Evolutionary conservation across 35 echinoderm and acorn worm genomes (phyloP), one percentile per base, ranked within the genome.

Genomic region (Anneissia japonica): DNA sequence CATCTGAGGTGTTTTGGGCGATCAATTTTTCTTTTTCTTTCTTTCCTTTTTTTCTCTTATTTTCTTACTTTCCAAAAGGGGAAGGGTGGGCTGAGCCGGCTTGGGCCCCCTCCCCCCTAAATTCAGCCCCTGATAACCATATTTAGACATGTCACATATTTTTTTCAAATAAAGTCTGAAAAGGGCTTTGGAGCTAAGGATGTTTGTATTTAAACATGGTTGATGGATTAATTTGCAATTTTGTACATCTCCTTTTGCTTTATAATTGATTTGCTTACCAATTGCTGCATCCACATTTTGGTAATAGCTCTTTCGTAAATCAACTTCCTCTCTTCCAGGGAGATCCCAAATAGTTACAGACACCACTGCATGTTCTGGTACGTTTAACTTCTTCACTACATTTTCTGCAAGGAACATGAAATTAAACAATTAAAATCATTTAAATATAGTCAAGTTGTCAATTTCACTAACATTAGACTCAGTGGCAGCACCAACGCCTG

Each of bases 361-460:
- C 17, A 91, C 95, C 30, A 97, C 79, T 14, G 89, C 91, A 77
- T 97, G 91, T 74, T 97, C 95, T 14, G 95, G 91, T n/a, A 97
- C 89, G 46, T 97, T 97, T 83, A 97, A 79, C 39, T 97, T 97
- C 85, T 97, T 97, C 32, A 97, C 95, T 73, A 97, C 95, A 97
- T 97, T 97, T 72, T 97, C 95, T 97, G 88, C 77, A 39, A 19
- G 14, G 0, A 80, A 33, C 37, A 35, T 74, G 38, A 38, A 31
- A 14, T 30, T 29, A 38, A 46, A 31, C 13, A 84, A 31, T 41
- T 0, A n/a, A n/a, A n/a, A n/a, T n/a, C 7, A 64, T 16, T 9
- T 16, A 64, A 26, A 64, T 2, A 64, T 64, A 64, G 26, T 64
- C 26, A 12, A 64, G 4, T 43, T 43, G 14, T 43, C 40, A 43